Evolutionary conservation across 2,797 vertebrate species (phyloP).

Genomic region (Galaxias olidus): DNA sequence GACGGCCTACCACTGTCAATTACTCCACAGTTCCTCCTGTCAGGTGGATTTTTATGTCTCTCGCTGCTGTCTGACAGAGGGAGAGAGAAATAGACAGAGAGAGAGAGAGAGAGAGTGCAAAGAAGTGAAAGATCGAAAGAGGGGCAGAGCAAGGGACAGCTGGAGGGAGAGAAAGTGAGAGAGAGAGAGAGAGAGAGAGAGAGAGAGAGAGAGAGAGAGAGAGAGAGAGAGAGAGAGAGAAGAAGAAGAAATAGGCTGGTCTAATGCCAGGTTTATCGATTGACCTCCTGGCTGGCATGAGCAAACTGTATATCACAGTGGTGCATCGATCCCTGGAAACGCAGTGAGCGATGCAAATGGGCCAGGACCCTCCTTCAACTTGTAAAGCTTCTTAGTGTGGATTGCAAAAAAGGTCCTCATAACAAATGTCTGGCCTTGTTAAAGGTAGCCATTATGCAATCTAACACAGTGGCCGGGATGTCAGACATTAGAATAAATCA

Average conservation of each 20-base stretch:
- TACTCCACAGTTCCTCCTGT: conserved; percentile 49
- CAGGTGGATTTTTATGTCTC: conserved; percentile 58
- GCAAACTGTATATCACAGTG: conserved; percentile 55
- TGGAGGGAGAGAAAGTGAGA: conserved; percentile 16
- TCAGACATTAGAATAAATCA: conserved; percentile 56
- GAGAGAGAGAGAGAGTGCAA: conserved; percentile 43
- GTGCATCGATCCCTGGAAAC: conserved; percentile 47
- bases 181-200: conserved; percentile 30
- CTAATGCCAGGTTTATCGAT: conserved; percentile 64
- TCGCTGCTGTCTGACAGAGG: conserved; percentile 51
- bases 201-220: conserved; percentile 37
- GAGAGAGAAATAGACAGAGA: background rate
- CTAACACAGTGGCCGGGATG: conserved; percentile 51
- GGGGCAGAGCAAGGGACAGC: conserved; percentile 33
- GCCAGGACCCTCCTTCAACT: conserved; percentile 54
- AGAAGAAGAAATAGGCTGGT: conserved; percentile 58
- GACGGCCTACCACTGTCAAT: conserved; percentile 68
- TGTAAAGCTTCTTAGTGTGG: conserved; percentile 64
- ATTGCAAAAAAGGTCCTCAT: conserved; percentile 55
- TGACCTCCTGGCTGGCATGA: conserved; percentile 50
- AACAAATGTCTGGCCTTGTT: conserved; percentile 57
- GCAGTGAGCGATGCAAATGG: conserved; percentile 51
- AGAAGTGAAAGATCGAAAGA: too few species aligned
- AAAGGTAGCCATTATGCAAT: conserved; percentile 46
- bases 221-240: too few species aligned